phyloP scores from a whole-genome alignment of 2,888 invertebrate species.

The Amphipoea oculea region DNA sequence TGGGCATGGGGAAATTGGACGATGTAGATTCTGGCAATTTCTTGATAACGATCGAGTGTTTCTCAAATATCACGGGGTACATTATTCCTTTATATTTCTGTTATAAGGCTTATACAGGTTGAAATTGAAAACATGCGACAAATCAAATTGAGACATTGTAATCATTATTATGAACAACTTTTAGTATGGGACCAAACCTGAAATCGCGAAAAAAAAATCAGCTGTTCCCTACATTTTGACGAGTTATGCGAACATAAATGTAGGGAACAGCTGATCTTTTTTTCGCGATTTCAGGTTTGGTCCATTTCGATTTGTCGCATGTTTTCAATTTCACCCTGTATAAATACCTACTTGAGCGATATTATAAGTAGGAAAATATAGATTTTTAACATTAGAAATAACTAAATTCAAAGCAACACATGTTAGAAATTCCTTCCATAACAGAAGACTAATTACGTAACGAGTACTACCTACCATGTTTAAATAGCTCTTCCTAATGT shows the following conservation, averaged over 20 bases:
- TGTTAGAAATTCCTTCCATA: neutral
- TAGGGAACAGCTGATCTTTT: no score
- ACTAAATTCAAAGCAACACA: neutral
- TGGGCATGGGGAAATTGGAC: slow-evolving; percentile 14
- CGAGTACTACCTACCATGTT: slow-evolving; percentile 14
- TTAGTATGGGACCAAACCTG: no score
- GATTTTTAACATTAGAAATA: neutral
- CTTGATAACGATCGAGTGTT: neutral
- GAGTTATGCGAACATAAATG: no score
- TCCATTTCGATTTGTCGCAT: no score
- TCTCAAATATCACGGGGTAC: neutral
- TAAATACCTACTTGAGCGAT: neutral
- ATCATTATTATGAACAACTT: no score
- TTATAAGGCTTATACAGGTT: neutral
- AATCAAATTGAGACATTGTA: no score
- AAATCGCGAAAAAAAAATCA: no score
- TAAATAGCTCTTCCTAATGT: slow-evolving; percentile 39
- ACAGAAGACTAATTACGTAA: slow-evolving; percentile 21
- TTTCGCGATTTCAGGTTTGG: no score
- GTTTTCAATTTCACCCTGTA: no score
- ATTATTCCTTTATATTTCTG: neutral
- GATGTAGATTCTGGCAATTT: slow-evolving; percentile 11
- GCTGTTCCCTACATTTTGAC: no score
- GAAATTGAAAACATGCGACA: no score
- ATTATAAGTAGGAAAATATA: neutral